Base-by-base conservation (phyloP, 1,140 invertebrate genomes). In the Ceratina calcarata region DNA sequence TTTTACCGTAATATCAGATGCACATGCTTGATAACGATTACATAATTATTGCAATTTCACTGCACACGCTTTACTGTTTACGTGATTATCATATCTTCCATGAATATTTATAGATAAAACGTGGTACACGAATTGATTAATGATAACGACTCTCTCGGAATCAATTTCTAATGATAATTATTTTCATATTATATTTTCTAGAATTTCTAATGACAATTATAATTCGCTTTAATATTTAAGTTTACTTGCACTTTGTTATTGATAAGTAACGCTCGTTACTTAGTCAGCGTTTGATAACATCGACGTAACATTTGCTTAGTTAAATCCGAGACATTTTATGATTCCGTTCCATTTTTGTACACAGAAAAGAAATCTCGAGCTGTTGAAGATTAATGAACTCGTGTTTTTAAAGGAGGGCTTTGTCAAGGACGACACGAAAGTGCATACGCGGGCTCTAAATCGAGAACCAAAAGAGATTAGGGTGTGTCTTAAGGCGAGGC, bases 401-500 rank as follows among this genome's bases (percentile, higher is more conserved):
- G 24, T 49, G 37, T 16, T 37, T 12, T 53, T 12, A 3, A 24
- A 37, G 18, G 24, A 37, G 15, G 8, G 27, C n/a, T 64, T 71
- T 45, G 32, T 20, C 45, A 64, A 71, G 58, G 76, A 15, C 60
- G 49, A 55, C 49, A 57, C 58, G 67, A 55, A 64, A 55, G 55
- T 24, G n/a, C 22, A 24, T 57, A 45, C 60, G n/a, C 10, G 24
- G 10, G 62, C 8, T 61, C 72, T 45, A 75, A 75, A 80, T 75
- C 8, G 57, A 62, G 62, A 53, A 24, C 3, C 37, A 16, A n/a
- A 22, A 22, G 15, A 64, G 62, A 75, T 53, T 20, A 62, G 64
- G 72, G 64, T 67, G 72, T 67, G 69, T 73, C 37, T 66, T 32
- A 73, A 66, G 69, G 49, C 62, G 75, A 60, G 62, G 66, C 74